Evolutionary conservation across 2,888 invertebrate genomes (phyloP), one percentile per base, ranked within the genome.

Genomic region (Enoplolaimus lenunculus): DNA sequence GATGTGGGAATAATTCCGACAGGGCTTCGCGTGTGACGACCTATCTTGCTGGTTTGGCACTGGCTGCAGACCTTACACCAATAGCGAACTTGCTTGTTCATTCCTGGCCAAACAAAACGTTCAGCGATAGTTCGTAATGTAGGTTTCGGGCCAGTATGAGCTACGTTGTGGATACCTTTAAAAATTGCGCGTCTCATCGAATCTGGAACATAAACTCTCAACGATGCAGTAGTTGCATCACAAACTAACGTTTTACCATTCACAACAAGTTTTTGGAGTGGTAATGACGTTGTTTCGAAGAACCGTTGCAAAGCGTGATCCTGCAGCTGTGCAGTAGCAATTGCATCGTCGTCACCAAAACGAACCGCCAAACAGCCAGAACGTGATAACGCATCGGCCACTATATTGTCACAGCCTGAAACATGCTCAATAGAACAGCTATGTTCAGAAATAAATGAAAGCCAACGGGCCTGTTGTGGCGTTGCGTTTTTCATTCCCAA

Each of bases 11-110:
- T 66, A 33, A 7, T 3, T 29, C 34, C 34, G 26, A 66, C 34
- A 29, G 67, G 67, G 29, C 21, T 2, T 16, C 31, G 30, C 34
- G 30, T n/a, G n/a, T n/a, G n/a, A n/a, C n/a, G n/a, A n/a, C n/a
- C n/a, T n/a, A n/a, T n/a, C n/a, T n/a, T n/a, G 7, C 34, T n/a
- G 7, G 29, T 3, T 31, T 66, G 67, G 34, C 67, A 66, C 33
- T 66, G 33, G 3, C 13, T 3, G 31, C 67, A 66, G 26, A 33
- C 29, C n/a, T 66, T 66, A n/a, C 26, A 21, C 67, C 67, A 66
- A 30, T 29, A n/a, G n/a, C 34, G 67, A 66, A 29, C 34, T n/a
- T 66, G 13, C n/a, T 34, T 66, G 31, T 66, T 66, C 67, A 66
- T 66, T 3, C 34, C 21, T 3, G 31, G 67, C 67, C 67, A 66